Evolutionary conservation across 2,113 vertebrate genomes (phyloP).

Genomic region (Mesembrinibis cayennensis): DNA sequence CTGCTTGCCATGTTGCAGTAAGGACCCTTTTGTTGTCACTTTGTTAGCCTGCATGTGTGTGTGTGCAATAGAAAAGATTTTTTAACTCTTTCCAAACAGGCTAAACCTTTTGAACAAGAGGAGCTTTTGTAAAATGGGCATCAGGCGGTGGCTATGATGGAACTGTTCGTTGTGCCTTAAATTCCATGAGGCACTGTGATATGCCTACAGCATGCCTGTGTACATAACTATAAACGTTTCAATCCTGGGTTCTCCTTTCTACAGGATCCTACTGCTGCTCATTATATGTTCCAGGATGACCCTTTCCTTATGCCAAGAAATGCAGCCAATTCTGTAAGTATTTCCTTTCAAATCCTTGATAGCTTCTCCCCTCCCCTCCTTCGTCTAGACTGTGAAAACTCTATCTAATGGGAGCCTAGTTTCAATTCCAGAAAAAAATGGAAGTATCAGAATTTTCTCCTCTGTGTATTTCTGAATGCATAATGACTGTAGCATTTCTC

Average conservation of each 20-base stretch:
- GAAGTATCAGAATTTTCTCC: not conserved
- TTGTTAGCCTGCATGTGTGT: not conserved
- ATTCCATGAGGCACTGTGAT: not conserved
- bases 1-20: accelerated
- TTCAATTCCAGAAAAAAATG: not conserved
- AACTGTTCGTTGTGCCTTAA: not conserved
- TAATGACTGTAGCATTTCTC: not conserved
- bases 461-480: not conserved
- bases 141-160: not conserved
- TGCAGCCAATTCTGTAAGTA: constrained; percentile 79
- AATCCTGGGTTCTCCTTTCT: not conserved
- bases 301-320: constrained; percentile 85
- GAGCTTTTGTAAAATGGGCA: not conserved
- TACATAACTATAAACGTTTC: accelerated
- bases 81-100: not conserved
- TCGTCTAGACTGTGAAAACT: not conserved
- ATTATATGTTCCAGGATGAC: constrained; percentile 90
- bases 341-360: not conserved
- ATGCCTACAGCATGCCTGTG: not conserved
- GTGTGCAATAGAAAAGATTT: not conserved
- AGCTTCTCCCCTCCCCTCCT: accelerated
- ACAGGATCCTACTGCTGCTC: constrained; percentile 86
- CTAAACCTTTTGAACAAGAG: not conserved
- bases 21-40: not conserved
- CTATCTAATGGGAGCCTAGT: not conserved